Base-by-base conservation (phyloP, 1,140 invertebrate genomes). In the Pogonognathellus flavescens region DNA sequence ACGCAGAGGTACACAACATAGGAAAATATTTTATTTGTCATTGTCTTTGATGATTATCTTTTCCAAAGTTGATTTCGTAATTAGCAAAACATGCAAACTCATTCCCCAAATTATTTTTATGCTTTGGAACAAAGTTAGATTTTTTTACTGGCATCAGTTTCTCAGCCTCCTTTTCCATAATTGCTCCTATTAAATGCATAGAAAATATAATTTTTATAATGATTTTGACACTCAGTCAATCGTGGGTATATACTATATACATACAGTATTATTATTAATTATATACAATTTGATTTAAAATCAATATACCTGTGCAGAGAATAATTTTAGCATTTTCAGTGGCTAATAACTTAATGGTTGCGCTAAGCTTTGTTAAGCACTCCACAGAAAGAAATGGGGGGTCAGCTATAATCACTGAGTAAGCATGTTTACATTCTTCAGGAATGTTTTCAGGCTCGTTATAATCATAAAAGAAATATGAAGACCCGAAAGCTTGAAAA, bases 381-480 rank as follows among this genome's bases (percentile, higher is more conserved):
- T 99, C 97, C 88, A 97, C 94, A 0, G 96, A 95, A 8, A 99
- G 91, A 91, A 98, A 99, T 13, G 98, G 98, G 13, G 98, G 97
- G 92, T 99, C 97, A 0, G 95, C 96, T 82, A 99, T 92, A 3
- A 99, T 94, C 18, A 99, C 89, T 90, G 98, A 95, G 91, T 95
- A 99, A 25, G 90, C 90, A 66, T 92, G 91, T 16, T 91, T 87
- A 49, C 94, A 91, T 0, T 94, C 92, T 84, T 90, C 87, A 0
- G 95, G 93, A 14, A 98, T 89, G 76, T 94, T 92, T 55, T 95
- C 90, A 7, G 97, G 97, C 16, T 91, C 90, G 86, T 96, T 97
- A 89, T 98, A 98, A 90, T 99, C 96, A 89, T 98, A 99, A 83
- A 94, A 94, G 25, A 96, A 91, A 92, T 95, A 99, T 90, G 97